Conservation (phyloP, 2,888 invertebrate species). For the Melitaea athalia region DNA sequence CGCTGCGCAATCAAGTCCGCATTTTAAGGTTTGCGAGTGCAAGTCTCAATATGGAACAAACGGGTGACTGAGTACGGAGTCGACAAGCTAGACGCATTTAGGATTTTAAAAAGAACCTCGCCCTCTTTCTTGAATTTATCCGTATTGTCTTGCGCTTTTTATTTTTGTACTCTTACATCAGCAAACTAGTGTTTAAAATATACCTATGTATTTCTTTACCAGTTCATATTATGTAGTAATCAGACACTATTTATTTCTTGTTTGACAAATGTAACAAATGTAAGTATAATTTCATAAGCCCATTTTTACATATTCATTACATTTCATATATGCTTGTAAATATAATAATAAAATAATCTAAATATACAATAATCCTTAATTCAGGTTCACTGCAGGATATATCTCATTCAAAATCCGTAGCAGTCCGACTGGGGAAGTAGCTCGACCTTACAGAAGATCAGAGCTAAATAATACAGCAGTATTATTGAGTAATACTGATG, state of each 20-base stretch:
- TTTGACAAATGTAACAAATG: too few relatives aligned
- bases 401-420: too few relatives aligned
- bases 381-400: too few relatives aligned
- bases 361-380: background rate
- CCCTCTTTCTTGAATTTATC: slow-evolving; percentile 6
- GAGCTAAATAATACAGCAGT: too few relatives aligned
- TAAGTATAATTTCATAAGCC: too few relatives aligned
- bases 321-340: too few relatives aligned
- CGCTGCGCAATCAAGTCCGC: slow-evolving; percentile 35
- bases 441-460: too few relatives aligned
- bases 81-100: slow-evolving; percentile 22
- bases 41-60: slow-evolving; percentile 25
- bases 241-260: background rate
- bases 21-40: slow-evolving; percentile 37
- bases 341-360: too few relatives aligned
- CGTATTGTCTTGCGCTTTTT: background rate
- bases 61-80: slow-evolving; percentile 26
- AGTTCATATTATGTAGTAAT: background rate
- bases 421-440: too few relatives aligned
- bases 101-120: slow-evolving; percentile 15
- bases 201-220: too few relatives aligned
- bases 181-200: background rate
- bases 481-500: too few relatives aligned
- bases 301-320: too few relatives aligned
- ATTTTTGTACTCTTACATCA: background rate